These are phyloP conservation scores for Athalia cordata DNA, from an alignment of 2,888 invertebrate genomes.

Conservation along the genomic window DNA sequence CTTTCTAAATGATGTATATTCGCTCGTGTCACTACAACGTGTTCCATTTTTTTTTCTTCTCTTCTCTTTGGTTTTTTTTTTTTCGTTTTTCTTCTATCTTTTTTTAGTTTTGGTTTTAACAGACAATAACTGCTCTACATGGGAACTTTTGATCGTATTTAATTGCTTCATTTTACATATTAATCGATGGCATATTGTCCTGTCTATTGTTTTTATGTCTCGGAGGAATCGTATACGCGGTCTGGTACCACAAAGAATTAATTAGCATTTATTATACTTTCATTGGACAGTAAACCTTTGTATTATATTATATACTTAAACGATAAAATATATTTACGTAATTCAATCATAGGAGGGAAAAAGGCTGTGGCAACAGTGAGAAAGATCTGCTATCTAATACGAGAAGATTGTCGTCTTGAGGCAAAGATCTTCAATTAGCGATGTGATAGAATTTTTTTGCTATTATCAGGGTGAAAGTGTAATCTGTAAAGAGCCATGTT, in stretches of 20 bases:
- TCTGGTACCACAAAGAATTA: constrained; percentile 43
- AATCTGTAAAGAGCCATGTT: not conserved
- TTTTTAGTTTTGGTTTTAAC: constrained; percentile 17
- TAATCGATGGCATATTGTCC: constrained; percentile 31
- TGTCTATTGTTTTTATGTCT: constrained; percentile 4
- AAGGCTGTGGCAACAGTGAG: constrained; percentile 22
- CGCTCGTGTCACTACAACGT: constrained; percentile 3
- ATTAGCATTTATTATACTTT: constrained; percentile 37
- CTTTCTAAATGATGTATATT: constrained; percentile 37
- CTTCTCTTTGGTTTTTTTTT: constrained; percentile 30
- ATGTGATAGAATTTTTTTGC: constrained; percentile 22
- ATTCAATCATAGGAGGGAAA: constrained; percentile 14
- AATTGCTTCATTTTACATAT: constrained; percentile 27
- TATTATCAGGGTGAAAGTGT: constrained; percentile 18
- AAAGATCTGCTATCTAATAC: constrained; percentile 29
- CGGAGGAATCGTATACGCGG: constrained; percentile 24
- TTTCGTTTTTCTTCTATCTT: not conserved
- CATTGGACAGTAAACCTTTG: constrained; percentile 1
- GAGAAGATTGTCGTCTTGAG: constrained; percentile 17
- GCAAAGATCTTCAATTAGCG: constrained; percentile 35
- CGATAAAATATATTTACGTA: constrained; percentile 23
- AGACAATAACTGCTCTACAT: constrained; percentile 29
- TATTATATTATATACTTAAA: not conserved
- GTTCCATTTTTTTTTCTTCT: constrained; percentile 6
- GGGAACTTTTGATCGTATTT: constrained; percentile 28